Evolutionary conservation across 2,113 vertebrate species (phyloP).

Genomic region (Pollimyrus isidori): DNA sequence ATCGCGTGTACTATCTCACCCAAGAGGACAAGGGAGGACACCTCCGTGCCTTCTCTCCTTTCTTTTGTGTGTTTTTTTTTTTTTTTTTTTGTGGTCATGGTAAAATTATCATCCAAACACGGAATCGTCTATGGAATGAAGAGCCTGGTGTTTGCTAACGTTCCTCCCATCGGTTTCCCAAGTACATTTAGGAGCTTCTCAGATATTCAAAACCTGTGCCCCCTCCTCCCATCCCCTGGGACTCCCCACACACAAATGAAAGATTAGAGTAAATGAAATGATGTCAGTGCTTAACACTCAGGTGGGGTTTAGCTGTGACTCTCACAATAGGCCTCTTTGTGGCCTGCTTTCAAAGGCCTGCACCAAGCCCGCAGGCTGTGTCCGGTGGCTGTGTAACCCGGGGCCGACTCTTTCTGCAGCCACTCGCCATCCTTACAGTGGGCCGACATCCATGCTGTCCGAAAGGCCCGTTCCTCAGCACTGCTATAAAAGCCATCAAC

Average conservation of each 20-base stretch:
- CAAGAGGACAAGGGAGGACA: not conserved
- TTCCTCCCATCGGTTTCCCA: not conserved
- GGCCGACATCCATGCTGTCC: not conserved
- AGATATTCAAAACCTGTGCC: not conserved
- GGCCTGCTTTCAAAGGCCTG: not conserved
- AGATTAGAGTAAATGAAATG: constrained; percentile 18
- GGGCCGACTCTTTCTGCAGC: not conserved
- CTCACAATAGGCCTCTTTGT: not conserved
- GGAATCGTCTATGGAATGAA: not conserved
- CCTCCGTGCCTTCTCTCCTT: not conserved
- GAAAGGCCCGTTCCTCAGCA: not conserved
- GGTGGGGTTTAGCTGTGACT: not conserved
- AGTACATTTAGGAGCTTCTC: not conserved
- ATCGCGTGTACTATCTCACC: not conserved
- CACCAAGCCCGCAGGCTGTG: not conserved
- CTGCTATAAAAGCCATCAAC: not conserved
- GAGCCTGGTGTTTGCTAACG: not conserved
- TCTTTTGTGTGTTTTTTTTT: not conserved
- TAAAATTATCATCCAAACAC: not conserved
- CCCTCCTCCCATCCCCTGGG: not conserved
- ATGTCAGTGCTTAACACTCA: constrained; percentile 24
- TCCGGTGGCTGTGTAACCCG: not conserved
- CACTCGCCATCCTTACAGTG: not conserved
- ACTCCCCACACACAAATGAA: constrained; percentile 16
- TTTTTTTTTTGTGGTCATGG: not conserved